phyloP scores from a whole-genome alignment of 64 coral and sea anemone species.

The Orbicella faveolata region DNA sequence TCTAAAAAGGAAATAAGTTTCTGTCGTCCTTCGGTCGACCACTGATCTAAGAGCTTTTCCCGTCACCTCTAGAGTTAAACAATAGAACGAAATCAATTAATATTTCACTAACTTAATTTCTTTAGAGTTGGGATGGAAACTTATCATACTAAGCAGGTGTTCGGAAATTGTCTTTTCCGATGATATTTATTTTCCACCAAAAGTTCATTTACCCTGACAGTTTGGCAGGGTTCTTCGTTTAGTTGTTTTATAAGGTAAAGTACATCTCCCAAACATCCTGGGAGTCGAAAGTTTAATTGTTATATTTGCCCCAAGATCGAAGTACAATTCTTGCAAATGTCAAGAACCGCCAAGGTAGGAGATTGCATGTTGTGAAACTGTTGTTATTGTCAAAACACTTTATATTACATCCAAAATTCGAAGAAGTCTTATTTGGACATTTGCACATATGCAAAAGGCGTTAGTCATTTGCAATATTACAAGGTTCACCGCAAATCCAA shows the following conservation, averaged over 20 bases:
- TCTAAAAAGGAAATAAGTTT: neutral
- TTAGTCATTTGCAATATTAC: too few relatives aligned
- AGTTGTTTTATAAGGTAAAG: neutral
- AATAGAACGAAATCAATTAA: neutral
- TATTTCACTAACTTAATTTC: conserved; percentile 11
- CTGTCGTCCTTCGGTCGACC: neutral
- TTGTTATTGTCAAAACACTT: neutral
- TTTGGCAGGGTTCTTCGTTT: neutral
- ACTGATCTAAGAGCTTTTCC: neutral
- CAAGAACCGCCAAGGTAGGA: neutral
- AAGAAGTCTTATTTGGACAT: too few relatives aligned
- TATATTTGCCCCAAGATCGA: neutral
- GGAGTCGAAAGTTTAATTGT: neutral
- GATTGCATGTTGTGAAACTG: neutral
- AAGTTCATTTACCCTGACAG: neutral
- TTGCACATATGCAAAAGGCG: too few relatives aligned
- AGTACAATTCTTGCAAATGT: neutral
- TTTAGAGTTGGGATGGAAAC: neutral
- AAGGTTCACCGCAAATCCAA: too few relatives aligned
- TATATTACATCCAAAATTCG: too few relatives aligned
- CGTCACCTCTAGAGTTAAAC: neutral
- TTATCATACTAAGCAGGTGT: neutral
- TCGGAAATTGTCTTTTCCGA: neutral
- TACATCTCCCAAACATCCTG: too few relatives aligned
- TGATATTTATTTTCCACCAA: neutral